Evolutionary conservation across 2,797 vertebrate species (phyloP), one percentile per base, ranked within the genome.

Genomic region (Scomberomorus guttatus): DNA sequence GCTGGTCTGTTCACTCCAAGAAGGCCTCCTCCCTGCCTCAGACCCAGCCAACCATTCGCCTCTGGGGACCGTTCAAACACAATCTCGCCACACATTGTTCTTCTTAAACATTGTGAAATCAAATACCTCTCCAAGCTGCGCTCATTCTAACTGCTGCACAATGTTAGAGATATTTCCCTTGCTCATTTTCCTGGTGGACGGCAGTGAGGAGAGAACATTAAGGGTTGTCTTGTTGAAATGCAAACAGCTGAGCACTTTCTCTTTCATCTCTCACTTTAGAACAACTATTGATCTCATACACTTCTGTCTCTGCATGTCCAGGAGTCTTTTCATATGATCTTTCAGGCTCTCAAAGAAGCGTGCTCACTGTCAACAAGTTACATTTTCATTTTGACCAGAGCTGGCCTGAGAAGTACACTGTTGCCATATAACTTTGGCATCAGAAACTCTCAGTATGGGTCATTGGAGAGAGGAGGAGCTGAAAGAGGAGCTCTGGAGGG

Each of bases 61-160:
- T 83, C 68, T 25, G 10, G 79, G 90, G 90, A 86, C 72, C 46
- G 22, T 82, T 94, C 84, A 86, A 83, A 89, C 66, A 74, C 60
- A 86, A 87, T 89, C 83, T 85, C 78, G 60, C 52, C 81, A 75
- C 86, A 91, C 85, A 91, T 94, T 94, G 89, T 91, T 94, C 91
- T 90, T 77, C 89, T 90, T 80, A 83, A 90, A 84, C 88, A 77
- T 92, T 91, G 90, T 87, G 93, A 94, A 94, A 95, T 94, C 82
- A 77, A 93, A 94, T 84, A 87, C 67, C 75, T 85, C 88, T 87
- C 67, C 76, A 87, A 93, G 80, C 83, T 90, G 62, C 75, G 61
- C 81, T 84, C 80, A 61, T 57, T 82, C 62, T 58, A 84, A 88
- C 85, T 81, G 85, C 85, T 89, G 93, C 90, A 90, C 60, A 90